phyloP scores from a whole-genome alignment of 2,797 vertebrate genomes.

The Chiloscyllium punctatum region DNA sequence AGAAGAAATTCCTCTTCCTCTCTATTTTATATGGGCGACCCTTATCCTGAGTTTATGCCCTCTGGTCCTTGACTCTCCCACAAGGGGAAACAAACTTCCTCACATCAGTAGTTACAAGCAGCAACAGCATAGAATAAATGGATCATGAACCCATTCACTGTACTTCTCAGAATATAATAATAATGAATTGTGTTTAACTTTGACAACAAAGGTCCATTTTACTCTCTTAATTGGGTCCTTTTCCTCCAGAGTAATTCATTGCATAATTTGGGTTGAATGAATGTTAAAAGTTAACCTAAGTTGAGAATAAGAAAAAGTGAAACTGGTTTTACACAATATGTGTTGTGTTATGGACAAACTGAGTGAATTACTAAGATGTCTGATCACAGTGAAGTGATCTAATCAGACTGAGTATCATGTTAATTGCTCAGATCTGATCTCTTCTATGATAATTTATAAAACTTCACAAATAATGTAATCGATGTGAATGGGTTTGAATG shows the following conservation, averaged over 20 bases:
- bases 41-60: too few species aligned
- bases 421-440: not conserved
- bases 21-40: too few species aligned
- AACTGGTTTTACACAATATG: not conserved
- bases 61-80: too few species aligned
- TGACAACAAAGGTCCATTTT: not conserved
- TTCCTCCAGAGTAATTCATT: not conserved
- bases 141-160: not conserved
- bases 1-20: too few species aligned
- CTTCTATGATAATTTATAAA: not conserved
- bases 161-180: not conserved
- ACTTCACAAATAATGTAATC: not conserved
- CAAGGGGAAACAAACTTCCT: too few species aligned
- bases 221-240: not conserved
- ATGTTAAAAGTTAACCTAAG: conserved; percentile 9
- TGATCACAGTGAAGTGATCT: too few species aligned
- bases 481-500: too few species aligned
- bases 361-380: not conserved
- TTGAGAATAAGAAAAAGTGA: not conserved
- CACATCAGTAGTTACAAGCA: not conserved
- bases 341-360: not conserved
- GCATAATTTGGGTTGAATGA: not conserved
- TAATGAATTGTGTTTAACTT: not conserved
- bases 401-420: not conserved
- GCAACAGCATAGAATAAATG: not conserved